Conservation (phyloP, 2,797 vertebrate species). For the Phrynocephalus vlangalii region DNA sequence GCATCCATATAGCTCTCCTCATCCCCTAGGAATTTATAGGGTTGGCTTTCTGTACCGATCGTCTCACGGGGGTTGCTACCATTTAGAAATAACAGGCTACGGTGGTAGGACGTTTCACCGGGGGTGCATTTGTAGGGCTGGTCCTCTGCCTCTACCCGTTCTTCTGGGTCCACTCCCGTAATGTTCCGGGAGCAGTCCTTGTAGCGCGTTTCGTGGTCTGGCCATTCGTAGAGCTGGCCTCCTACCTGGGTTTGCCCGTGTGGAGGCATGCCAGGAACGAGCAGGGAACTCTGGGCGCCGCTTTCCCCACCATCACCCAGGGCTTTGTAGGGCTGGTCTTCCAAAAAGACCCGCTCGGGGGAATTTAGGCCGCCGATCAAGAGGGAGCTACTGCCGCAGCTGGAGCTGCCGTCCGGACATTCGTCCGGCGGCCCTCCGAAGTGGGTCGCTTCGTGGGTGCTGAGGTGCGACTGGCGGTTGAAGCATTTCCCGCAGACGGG, state of each 20-base stretch:
- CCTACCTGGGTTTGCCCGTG: background rate
- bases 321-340: constrained; percentile 14
- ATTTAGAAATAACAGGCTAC: constrained; percentile 28
- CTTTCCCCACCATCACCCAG: constrained; percentile 39
- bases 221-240: constrained; percentile 1
- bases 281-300: constrained; percentile 31
- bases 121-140: constrained; percentile 20
- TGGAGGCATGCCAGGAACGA: constrained; percentile 46
- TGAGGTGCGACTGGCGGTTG: constrained; percentile 38
- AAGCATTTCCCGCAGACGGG: constrained; percentile 19
- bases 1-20: constrained; percentile 34
- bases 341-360: background rate
- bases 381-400: constrained; percentile 25
- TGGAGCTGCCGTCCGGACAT: background rate
- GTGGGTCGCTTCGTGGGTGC: constrained; percentile 12
- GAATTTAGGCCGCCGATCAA: background rate
- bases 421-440: background rate
- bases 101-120: constrained; percentile 29
- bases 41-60: background rate
- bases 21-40: constrained; percentile 34
- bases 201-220: constrained; percentile 39
- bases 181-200: constrained; percentile 39
- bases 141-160: background rate
- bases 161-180: background rate
- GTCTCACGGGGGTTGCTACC: constrained; percentile 35